These are phyloP conservation scores for Steinernema khuongi DNA, from an alignment of 1,140 invertebrate genomes.

Conservation along the genomic window DNA sequence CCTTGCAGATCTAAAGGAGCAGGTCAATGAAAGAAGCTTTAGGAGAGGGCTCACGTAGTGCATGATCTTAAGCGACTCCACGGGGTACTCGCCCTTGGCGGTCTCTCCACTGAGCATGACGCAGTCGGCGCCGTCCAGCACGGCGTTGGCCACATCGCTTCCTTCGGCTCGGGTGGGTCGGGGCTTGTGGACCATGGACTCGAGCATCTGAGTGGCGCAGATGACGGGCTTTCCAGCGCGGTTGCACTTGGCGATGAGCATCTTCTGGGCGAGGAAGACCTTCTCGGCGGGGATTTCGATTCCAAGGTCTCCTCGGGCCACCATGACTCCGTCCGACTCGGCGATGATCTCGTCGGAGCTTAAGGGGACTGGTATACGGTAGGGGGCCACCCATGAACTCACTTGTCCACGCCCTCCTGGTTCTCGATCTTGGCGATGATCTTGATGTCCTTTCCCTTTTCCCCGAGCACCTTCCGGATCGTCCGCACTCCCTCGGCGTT, in stretches of 20 bases:
- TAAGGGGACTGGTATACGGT: background rate
- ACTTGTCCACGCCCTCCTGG: constrained; percentile 60
- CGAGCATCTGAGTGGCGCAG: constrained; percentile 65
- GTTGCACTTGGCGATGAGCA: constrained; percentile 63
- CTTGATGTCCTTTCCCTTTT: constrained; percentile 74
- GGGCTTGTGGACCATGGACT: constrained; percentile 63
- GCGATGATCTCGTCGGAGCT: constrained; percentile 61
- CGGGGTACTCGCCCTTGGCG: constrained; percentile 65
- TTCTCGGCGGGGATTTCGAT: constrained; percentile 79
- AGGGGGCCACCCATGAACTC: background rate
- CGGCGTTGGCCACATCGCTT: constrained; percentile 68
- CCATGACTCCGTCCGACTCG: constrained; percentile 61
- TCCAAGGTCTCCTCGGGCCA: constrained; percentile 61
- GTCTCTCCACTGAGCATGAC: constrained; percentile 67
- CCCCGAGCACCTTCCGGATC: constrained; percentile 77
- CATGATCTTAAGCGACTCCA: constrained; percentile 64
- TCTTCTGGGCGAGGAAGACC: constrained; percentile 80
- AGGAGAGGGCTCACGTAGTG: constrained; percentile 46
- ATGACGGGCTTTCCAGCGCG: constrained; percentile 66
- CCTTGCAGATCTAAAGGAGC: constrained; percentile 75
- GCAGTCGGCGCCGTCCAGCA: constrained; percentile 69
- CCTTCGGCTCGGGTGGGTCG: constrained; percentile 65
- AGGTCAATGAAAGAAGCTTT: background rate
- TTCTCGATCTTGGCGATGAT: constrained; percentile 63
- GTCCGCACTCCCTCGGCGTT: constrained; percentile 79